Evolutionary conservation across 2,888 invertebrate species (phyloP).

Genomic region (Brenthis daphne): DNA sequence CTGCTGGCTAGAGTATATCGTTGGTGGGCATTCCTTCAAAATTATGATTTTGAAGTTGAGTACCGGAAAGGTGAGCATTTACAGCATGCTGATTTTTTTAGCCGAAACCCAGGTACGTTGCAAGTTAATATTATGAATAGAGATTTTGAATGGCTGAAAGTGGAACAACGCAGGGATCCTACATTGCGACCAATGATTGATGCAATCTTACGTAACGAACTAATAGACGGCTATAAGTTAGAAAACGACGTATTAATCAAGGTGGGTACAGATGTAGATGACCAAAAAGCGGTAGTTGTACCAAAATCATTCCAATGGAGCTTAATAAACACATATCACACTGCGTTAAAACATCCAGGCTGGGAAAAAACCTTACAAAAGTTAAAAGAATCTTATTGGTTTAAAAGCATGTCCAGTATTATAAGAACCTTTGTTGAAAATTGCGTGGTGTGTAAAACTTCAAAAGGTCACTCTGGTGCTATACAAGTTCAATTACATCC

Average conservation of each 20-base stretch:
- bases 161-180: slow-evolving; percentile 40
- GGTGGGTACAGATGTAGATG: no score
- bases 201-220: not conserved
- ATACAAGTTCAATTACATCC: no score
- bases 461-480: slow-evolving; percentile 34
- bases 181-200: slow-evolving; percentile 27
- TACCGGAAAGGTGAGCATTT: not conserved
- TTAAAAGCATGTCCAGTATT: not conserved
- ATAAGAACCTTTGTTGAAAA: slow-evolving; percentile 25
- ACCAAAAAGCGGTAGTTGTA: not conserved
- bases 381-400: slow-evolving; percentile 19
- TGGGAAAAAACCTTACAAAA: slow-evolving; percentile 44
- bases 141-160: slow-evolving; percentile 41
- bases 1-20: not conserved
- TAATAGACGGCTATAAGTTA: no score
- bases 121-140: slow-evolving; percentile 39
- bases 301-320: slow-evolving; percentile 21
- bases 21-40: not conserved
- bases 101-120: slow-evolving; percentile 37
- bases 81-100: slow-evolving; percentile 29
- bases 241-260: no score
- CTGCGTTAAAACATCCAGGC: slow-evolving; percentile 38
- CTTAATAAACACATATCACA: slow-evolving; percentile 35
- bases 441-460: slow-evolving; percentile 38
- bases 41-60: not conserved